These are phyloP conservation scores for Andricus quercusramuli DNA, from an alignment of 2,888 invertebrate genomes.

Conservation along the genomic window DNA sequence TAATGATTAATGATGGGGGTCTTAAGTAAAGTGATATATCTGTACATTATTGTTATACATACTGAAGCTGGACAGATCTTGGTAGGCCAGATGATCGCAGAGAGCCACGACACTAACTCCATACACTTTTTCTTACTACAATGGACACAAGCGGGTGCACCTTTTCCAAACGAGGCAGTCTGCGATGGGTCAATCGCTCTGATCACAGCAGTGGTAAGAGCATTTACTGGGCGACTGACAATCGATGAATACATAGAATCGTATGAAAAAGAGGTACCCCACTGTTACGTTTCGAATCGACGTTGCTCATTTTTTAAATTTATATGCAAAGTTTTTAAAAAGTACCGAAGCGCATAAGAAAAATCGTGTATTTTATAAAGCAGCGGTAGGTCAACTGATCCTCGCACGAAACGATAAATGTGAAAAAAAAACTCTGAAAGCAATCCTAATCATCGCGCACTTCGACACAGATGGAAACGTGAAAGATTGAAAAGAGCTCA, in stretches of 20 bases:
- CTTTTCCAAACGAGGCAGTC: no score
- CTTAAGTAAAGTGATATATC: neutral
- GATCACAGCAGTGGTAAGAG: no score
- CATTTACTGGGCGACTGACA: no score
- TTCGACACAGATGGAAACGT: neutral
- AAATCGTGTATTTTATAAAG: slow-evolving; percentile 11
- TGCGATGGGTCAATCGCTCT: no score
- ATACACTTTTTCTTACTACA: neutral
- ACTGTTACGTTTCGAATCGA: slow-evolving; percentile 1
- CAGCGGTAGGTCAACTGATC: slow-evolving; percentile 6
- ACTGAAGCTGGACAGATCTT: neutral
- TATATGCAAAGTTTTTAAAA: slow-evolving; percentile 13
- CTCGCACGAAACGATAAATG: neutral
- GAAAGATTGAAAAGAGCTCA: neutral
- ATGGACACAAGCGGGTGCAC: no score
- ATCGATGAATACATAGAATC: slow-evolving; percentile 2
- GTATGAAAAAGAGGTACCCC: neutral
- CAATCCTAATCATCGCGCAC: neutral
- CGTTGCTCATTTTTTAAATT: neutral
- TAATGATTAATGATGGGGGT: neutral
- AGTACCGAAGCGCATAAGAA: neutral
- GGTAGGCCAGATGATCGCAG: slow-evolving; percentile 2
- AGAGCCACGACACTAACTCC: neutral
- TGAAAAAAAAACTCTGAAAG: neutral
- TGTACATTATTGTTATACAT: neutral